Evolutionary conservation across 37 sponge, comb jelly and placozoan genomes (phyloP).

Genomic region (Ephydatia muelleri): DNA sequence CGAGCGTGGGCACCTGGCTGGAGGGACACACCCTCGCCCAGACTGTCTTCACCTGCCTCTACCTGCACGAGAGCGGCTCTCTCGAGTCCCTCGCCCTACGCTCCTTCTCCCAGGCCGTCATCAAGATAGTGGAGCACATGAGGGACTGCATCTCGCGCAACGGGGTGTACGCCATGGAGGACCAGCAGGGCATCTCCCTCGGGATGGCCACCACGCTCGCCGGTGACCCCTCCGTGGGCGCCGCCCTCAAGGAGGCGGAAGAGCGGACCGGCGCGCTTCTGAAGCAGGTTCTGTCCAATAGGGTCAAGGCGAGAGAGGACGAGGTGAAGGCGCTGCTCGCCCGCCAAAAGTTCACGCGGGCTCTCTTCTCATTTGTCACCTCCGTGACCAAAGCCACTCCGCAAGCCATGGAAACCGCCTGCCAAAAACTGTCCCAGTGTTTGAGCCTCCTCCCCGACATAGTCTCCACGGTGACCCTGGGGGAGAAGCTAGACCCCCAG

Average conservation of each 20-base stretch:
- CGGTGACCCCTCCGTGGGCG: slow-evolving; percentile 17
- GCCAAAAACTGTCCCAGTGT: slow-evolving; percentile 42
- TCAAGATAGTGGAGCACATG: slow-evolving; percentile 65
- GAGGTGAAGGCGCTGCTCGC: slow-evolving; percentile 31
- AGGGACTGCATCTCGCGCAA: slow-evolving; percentile 52
- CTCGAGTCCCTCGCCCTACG: slow-evolving; percentile 62
- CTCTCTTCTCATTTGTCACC: slow-evolving; percentile 32
- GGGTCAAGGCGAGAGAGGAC: slow-evolving; percentile 2
- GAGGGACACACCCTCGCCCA: slow-evolving; percentile 94
- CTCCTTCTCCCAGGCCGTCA: slow-evolving; percentile 35
- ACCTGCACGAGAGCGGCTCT: slow-evolving; percentile 53
- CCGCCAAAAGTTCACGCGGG: slow-evolving; percentile 45
- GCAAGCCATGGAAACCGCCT: slow-evolving; percentile 21
- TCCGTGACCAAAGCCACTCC: slow-evolving; percentile 34
- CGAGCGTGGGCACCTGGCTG: slow-evolving; percentile 93
- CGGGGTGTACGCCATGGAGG: slow-evolving; percentile 78
- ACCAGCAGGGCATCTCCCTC: slow-evolving; percentile 68
- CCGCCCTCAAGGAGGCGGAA: slow-evolving; percentile 59
- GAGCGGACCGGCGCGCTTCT: slow-evolving; percentile 25
- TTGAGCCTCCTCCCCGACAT: slow-evolving; percentile 33
- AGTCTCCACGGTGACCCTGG: slow-evolving; percentile 32
- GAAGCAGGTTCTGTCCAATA: slow-evolving; percentile 15
- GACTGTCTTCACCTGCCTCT: slow-evolving; percentile 95
- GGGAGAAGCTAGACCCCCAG: slow-evolving; percentile 42
- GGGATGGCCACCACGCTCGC: slow-evolving; percentile 44